Evolutionary conservation across 2,888 invertebrate genomes (phyloP).

Genomic region (Oligia latruncula): DNA sequence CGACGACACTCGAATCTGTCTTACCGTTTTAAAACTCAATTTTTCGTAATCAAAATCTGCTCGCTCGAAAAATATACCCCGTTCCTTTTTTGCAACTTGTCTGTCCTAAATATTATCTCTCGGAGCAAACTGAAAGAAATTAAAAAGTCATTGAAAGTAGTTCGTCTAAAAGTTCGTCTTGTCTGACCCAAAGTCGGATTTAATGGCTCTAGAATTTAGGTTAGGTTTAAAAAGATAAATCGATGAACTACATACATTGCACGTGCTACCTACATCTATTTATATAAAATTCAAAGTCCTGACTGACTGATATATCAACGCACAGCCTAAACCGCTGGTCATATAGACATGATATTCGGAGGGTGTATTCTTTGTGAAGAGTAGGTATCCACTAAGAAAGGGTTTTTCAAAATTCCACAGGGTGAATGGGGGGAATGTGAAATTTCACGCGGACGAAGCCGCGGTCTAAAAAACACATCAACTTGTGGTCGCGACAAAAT

Average conservation of each 20-base stretch:
- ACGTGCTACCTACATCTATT: neutral
- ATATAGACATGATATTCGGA: no score
- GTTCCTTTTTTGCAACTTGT: neutral
- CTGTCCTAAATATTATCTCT: slow-evolving; percentile 25
- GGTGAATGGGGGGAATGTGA: no score
- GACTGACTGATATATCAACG: no score
- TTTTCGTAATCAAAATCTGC: slow-evolving; percentile 13
- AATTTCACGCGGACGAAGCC: no score
- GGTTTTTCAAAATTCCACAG: no score
- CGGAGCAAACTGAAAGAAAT: slow-evolving; percentile 4
- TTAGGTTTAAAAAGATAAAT: slow-evolving; percentile 23
- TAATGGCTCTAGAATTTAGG: slow-evolving; percentile 20
- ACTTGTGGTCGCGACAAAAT: neutral
- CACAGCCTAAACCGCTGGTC: no score
- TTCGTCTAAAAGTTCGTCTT: slow-evolving; percentile 12
- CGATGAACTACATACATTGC: neutral
- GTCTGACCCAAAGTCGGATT: slow-evolving; percentile 8
- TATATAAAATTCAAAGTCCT: no score
- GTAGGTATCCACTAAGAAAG: no score
- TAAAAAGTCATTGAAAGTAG: slow-evolving; percentile 20
- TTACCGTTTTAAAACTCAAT: slow-evolving; percentile 10
- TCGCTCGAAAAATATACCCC: neutral
- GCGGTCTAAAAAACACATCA: neutral
- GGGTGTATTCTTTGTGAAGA: no score
- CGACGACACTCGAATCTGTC: slow-evolving; percentile 19